A percentile compares a stretch with the other conserved stretches of the same genome.
Conservation (phyloP, 2,113 vertebrate genomes). For the Odontophorus gujanensis region DNA sequence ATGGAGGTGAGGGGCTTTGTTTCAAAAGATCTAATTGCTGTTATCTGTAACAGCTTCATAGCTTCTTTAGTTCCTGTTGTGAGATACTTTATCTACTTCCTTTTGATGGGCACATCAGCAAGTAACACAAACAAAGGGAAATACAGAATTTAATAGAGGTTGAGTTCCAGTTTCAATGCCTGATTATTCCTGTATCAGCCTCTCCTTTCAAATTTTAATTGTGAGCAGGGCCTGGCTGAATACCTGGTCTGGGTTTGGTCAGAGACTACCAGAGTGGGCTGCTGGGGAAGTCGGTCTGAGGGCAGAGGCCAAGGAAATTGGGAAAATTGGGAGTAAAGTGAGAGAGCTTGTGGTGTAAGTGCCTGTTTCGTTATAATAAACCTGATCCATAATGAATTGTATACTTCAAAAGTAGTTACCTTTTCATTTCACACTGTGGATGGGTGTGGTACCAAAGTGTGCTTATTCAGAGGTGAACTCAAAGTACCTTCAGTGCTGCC, state of each 20-base stretch:
- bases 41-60: background rate
- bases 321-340: background rate
- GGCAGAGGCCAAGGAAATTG: background rate
- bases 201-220: background rate
- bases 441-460: background rate
- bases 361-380: background rate
- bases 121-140: background rate
- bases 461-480: background rate
- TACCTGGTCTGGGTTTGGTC: background rate
- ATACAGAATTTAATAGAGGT: background rate
- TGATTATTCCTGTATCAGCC: background rate
- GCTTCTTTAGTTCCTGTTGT: background rate
- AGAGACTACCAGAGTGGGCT: background rate
- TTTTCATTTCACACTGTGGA: background rate
- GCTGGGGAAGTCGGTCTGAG: background rate
- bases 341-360: background rate
- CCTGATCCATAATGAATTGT: background rate
- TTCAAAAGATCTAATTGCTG: background rate
- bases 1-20: background rate
- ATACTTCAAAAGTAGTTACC: conserved; percentile 17
- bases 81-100: background rate
- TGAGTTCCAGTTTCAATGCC: background rate
- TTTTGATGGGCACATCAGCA: background rate
- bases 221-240: background rate
- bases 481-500: background rate